These are phyloP conservation scores for Nemopilema nomurai DNA, from an alignment of 30 jellyfish, hydroid and myxozoan species.

Conservation along the genomic window DNA sequence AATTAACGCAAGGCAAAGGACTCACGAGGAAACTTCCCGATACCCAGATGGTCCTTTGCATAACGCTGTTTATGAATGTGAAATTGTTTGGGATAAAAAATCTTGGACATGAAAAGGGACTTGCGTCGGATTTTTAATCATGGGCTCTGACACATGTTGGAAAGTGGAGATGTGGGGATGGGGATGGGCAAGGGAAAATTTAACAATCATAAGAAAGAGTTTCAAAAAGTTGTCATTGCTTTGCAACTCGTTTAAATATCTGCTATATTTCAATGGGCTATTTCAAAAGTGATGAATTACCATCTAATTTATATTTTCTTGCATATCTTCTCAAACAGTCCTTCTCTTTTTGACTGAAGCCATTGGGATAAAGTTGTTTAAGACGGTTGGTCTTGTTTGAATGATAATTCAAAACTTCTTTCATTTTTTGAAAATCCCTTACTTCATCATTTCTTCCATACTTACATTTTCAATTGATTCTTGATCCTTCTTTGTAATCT, in stretches of 20 bases:
- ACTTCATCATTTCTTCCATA: conserved; percentile 4
- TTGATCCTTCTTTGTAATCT: neutral
- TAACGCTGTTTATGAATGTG: neutral
- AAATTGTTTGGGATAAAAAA: neutral
- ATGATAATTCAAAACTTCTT: neutral
- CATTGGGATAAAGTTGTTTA: neutral
- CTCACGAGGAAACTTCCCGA: neutral
- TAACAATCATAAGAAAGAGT: neutral
- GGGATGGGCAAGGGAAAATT: neutral
- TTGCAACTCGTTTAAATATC: neutral
- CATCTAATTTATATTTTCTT: conserved; percentile 5
- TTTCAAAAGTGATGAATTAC: neutral
- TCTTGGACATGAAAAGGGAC: neutral
- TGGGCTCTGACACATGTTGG: neutral
- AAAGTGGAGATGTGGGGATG: neutral
- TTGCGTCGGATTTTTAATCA: neutral
- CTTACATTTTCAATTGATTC: neutral
- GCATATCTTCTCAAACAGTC: conserved; percentile 24
- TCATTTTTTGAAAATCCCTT: conserved; percentile 6
- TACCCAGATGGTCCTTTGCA: neutral
- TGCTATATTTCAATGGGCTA: neutral
- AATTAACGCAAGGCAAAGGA: neutral
- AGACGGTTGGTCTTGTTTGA: neutral
- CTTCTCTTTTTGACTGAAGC: conserved; percentile 10
- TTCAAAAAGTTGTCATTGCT: neutral